Evolutionary conservation across 2,797 vertebrate species (phyloP).

Genomic region (Melanotaenia trifasciata): DNA sequence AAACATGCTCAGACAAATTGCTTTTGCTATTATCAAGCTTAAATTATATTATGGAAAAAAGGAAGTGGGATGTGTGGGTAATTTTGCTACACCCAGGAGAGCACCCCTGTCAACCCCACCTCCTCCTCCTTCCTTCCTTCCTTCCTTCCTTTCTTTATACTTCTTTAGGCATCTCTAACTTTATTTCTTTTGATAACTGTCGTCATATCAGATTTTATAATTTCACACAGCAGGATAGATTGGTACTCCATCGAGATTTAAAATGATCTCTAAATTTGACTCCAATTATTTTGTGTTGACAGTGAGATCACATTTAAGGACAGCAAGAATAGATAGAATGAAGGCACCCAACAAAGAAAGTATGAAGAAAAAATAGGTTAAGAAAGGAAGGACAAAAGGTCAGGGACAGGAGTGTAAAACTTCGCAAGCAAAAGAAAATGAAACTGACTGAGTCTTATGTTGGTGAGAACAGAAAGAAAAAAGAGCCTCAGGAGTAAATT

Average conservation of each 20-base stretch:
- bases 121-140: slow-evolving; percentile 30
- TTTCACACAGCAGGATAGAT: not conserved
- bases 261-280: not conserved
- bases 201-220: slow-evolving; percentile 7
- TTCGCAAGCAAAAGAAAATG: not conserved
- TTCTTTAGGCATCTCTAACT: slow-evolving; percentile 29
- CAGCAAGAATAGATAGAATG: not conserved
- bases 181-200: slow-evolving; percentile 12
- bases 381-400: not conserved
- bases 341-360: not conserved
- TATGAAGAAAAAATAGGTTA: not conserved
- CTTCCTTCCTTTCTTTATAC: slow-evolving; percentile 33
- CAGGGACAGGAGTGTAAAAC: not conserved
- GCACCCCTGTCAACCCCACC: slow-evolving; percentile 48
- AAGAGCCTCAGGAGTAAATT: not conserved
- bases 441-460: not conserved
- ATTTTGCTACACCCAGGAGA: slow-evolving; percentile 74
- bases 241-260: not conserved
- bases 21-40: slow-evolving; percentile 76
- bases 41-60: slow-evolving; percentile 78
- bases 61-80: slow-evolving; percentile 78
- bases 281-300: not conserved
- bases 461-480: slow-evolving; percentile 4
- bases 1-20: slow-evolving; percentile 81
- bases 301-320: not conserved